Conservation (phyloP, 2,797 vertebrate species). For the Sciurus carolinensis region DNA sequence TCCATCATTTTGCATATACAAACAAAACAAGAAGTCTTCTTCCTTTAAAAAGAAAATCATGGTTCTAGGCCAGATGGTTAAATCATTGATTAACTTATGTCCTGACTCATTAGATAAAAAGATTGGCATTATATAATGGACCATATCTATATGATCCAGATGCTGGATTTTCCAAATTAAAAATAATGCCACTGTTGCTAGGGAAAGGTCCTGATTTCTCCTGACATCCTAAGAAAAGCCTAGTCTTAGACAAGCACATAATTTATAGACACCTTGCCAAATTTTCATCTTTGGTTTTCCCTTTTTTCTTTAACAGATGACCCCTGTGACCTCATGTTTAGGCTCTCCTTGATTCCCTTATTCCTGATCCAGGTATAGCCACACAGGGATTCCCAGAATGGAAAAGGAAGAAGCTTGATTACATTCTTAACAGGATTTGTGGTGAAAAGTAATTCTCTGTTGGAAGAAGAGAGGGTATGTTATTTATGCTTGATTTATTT, state of each 20-base stretch:
- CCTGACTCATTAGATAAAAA: background rate
- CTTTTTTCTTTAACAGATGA: conserved; percentile 65
- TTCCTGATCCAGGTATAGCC: conserved; percentile 51
- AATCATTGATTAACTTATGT: conserved; percentile 25
- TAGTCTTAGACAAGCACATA: background rate
- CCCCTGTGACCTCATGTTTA: conserved; percentile 27
- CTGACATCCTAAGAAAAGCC: conserved; percentile 6
- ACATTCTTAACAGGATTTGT: conserved; percentile 54
- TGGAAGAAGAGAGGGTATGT: conserved; percentile 30
- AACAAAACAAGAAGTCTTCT: conserved; percentile 5
- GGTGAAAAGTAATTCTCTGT: conserved; percentile 57
- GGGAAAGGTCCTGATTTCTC: background rate
- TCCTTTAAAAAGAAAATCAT: conserved; percentile 27
- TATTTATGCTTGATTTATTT: conserved; percentile 55
- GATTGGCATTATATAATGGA: background rate
- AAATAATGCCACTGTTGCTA: background rate
- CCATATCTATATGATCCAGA: background rate
- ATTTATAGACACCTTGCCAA: conserved; percentile 16
- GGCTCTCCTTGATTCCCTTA: conserved; percentile 49
- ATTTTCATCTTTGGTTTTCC: conserved; percentile 59
- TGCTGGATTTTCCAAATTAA: conserved; percentile 42
- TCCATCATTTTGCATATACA: background rate
- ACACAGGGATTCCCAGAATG: conserved; percentile 57
- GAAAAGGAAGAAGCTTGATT: conserved; percentile 59
- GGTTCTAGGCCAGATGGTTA: background rate